These are phyloP conservation scores for human (Homo sapiens) DNA, from an alignment of 2,113 vertebrate species.

Conservation along the genomic window GRCh38 chr1:180157501-180158000, in stretches of 20 bases:
- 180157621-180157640: not conserved
- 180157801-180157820: conserved; percentile 63
- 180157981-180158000: not conserved
- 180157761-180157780: conserved; percentile 38
- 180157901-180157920: not conserved
- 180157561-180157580: not conserved
- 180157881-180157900: conserved; percentile 21
- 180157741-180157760: not conserved
- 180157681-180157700: not conserved
- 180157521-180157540: not conserved
- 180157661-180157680: not conserved
- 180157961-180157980: not conserved
- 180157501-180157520: not conserved
- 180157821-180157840: conserved; percentile 48
- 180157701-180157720: not conserved
- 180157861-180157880: not conserved
- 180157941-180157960: not conserved
- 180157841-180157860: not conserved
- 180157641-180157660: not conserved
- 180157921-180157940: conserved; percentile 5
- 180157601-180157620: conserved; percentile 26
- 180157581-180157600: not conserved
- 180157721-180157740: not conserved
- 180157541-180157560: not conserved
- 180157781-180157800: conserved; percentile 57